phyloP scores from a whole-genome alignment of 2,888 invertebrate genomes.

The Troglohyphantes excavatus region DNA sequence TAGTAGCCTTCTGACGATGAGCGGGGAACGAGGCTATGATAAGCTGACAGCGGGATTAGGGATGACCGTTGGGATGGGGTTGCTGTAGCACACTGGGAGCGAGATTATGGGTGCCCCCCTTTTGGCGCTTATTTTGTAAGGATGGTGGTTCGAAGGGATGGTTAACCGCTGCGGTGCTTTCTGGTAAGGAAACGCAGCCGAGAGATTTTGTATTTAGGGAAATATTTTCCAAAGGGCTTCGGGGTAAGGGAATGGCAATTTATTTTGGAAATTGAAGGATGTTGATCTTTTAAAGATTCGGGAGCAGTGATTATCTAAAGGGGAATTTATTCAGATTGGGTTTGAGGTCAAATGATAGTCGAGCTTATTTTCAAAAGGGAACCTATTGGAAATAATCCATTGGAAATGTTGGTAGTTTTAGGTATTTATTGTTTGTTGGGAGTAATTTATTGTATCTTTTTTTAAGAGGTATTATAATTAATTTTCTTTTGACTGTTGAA shows the following conservation, averaged over 20 bases:
- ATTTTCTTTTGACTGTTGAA: too few relatives aligned
- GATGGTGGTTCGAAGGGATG: not conserved
- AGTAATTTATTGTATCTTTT: too few relatives aligned
- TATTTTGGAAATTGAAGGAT: not conserved
- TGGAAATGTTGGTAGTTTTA: too few relatives aligned
- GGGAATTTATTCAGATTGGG: not conserved
- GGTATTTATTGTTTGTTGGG: too few relatives aligned
- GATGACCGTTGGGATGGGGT: slow-evolving; percentile 55
- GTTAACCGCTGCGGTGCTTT: slow-evolving; percentile 14
- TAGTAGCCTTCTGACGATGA: slow-evolving; percentile 64
- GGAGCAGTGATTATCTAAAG: not conserved
- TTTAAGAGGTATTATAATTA: too few relatives aligned
- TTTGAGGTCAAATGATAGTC: too few relatives aligned
- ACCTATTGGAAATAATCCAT: too few relatives aligned
- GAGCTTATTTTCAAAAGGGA: too few relatives aligned
- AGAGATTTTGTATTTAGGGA: not conserved
- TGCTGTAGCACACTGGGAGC: not conserved
- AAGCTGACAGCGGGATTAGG: slow-evolving; percentile 75
- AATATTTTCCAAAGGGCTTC: not conserved
- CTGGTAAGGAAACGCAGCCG: not conserved
- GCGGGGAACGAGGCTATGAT: slow-evolving; percentile 58
- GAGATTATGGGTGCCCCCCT: not conserved
- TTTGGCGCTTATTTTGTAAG: too few relatives aligned
- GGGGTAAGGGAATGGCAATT: not conserved
- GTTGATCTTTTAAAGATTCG: not conserved